Evolutionary conservation across 2,888 invertebrate species (phyloP).

Genomic region (Mantis religiosa): DNA sequence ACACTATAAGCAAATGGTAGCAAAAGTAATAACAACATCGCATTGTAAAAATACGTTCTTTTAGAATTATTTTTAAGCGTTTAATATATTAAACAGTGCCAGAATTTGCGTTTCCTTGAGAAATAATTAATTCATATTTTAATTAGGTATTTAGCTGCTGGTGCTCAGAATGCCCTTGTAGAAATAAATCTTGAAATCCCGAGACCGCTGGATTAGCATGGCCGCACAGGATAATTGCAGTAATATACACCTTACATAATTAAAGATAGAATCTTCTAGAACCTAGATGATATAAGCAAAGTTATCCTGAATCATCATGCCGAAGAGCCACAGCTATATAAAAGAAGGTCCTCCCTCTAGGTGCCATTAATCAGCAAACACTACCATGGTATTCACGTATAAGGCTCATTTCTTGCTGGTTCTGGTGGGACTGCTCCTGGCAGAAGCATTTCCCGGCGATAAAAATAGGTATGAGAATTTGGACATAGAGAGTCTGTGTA

Average conservation of each 20-base stretch:
- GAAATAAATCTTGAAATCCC: too few species aligned
- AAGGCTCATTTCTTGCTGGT: neutral
- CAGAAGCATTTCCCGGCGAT: neutral
- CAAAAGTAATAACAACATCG: too few species aligned
- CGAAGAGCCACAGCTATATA: neutral
- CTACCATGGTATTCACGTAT: neutral
- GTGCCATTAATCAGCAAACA: neutral
- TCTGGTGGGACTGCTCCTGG: neutral
- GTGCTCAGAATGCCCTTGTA: too few species aligned
- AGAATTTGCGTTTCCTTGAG: too few species aligned
- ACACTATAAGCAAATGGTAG: too few species aligned
- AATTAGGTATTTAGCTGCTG: too few species aligned
- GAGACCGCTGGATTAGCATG: too few species aligned
- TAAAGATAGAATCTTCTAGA: neutral
- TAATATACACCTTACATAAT: neutral
- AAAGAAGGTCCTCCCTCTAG: neutral
- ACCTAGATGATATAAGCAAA: neutral
- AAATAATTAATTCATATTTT: too few species aligned
- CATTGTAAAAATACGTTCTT: too few species aligned
- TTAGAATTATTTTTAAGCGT: too few species aligned
- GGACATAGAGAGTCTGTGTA: neutral
- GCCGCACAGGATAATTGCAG: neutral
- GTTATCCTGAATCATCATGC: neutral
- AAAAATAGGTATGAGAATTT: neutral
- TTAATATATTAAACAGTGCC: too few species aligned